Evolutionary conservation across 2,113 vertebrate genomes (phyloP), one percentile per base, ranked within the genome.

Genomic region (Microcebus lehilahytsara): DNA sequence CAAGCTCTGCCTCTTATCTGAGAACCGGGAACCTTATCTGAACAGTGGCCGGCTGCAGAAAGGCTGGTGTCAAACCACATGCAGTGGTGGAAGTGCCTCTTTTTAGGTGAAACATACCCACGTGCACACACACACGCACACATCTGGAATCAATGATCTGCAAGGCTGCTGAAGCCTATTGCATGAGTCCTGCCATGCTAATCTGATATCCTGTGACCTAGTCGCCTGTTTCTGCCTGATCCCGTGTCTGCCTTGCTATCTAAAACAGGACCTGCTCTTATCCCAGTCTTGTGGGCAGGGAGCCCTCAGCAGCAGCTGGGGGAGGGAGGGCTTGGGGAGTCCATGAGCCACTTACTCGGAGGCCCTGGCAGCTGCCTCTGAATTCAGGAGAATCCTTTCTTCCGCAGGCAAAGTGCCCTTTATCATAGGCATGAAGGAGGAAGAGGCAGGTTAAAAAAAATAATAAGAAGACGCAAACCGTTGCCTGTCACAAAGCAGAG

Each of bases 61-160:
- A 95, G 77, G n/a, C 37, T 84, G 56, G 42, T 53, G 27, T 97
- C 94, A 97, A 97, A 97, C 37, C 67, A 85, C 79, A 91, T 49
- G 53, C 85, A 69, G 46, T 60, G 86, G 91, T 2, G 75, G 42
- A 93, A 95, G 67, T 60, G 85, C 42, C 40, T 91, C 64, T 95
- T 77, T 87, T 75, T 79, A 86, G 46, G 56, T 49, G 16, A 93
- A 67, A 69, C 64, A 53, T 78, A 49, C 74, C 85, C 1, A 14
- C 42, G 60, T n/a, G 67, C 67, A 25, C 49, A 53, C 19, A 25
- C n/a, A 25, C 37, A 79, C 27, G 30, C 12, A 2, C 42, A 20
- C 67, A 40, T 67, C 60, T 37, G 19, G 81, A 19, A 56, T 25
- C 32, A 91, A 78, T 46, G 34, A 89, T n/a, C 19, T 81, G 67